Conservation (phyloP, 2,888 invertebrate genomes). For the Deladenus siricidicola region DNA sequence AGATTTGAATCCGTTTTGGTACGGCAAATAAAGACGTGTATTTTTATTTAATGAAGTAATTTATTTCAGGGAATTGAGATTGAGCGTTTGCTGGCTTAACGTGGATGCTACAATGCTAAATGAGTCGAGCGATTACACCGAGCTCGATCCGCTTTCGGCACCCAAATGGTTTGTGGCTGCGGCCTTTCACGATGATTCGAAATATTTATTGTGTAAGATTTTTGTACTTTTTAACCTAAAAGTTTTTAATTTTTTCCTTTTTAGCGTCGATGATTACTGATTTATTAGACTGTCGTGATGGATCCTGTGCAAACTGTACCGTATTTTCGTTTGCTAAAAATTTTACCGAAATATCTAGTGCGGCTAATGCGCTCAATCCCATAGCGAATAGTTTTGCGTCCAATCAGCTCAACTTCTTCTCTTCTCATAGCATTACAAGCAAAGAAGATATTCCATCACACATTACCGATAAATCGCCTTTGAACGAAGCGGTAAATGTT, state of each 20-base stretch:
- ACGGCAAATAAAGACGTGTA: conserved; percentile 11
- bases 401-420: neutral
- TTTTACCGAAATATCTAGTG: neutral
- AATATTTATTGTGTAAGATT: conserved; percentile 64
- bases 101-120: conserved; percentile 27
- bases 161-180: conserved; percentile 68
- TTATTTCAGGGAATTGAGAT: conserved; percentile 22
- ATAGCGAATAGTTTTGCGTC: neutral
- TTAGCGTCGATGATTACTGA: conserved; percentile 14
- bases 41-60: conserved; percentile 1
- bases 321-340: conserved; percentile 1
- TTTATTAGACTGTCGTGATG: conserved; percentile 14
- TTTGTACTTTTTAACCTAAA: neutral
- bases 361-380: neutral
- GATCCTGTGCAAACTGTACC: conserved; percentile 4
- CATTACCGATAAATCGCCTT: no score
- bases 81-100: conserved; percentile 29
- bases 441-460: no score
- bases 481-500: no score
- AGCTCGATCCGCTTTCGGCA: conserved; percentile 72
- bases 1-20: conserved; percentile 11
- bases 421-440: no score
- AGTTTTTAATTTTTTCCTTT: neutral
- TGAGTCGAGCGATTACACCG: conserved; percentile 77
- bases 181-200: conserved; percentile 22